A percentile compares a stretch with the other conserved stretches of the same genome.
Conservation (phyloP, 2,113 vertebrate species). For the Ctenomys sociabilis region DNA sequence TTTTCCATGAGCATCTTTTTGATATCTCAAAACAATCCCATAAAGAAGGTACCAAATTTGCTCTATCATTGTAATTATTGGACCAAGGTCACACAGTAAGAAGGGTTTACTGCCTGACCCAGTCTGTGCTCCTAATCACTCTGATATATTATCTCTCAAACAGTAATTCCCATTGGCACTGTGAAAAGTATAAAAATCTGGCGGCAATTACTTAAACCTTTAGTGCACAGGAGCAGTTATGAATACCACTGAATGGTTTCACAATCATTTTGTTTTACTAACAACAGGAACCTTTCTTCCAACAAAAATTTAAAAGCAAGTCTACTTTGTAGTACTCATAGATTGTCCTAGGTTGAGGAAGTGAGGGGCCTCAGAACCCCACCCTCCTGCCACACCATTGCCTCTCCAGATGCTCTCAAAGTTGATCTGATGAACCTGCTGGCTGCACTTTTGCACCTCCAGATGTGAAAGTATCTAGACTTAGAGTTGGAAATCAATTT, state of each 20-base stretch:
- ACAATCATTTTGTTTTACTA: neutral
- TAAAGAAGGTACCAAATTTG: neutral
- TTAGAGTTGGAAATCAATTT: neutral
- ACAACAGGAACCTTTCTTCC: neutral
- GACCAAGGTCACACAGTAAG: neutral
- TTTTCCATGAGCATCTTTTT: neutral
- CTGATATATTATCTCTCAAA: constrained; percentile 3
- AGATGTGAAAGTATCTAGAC: neutral
- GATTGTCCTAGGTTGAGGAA: neutral
- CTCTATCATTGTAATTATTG: neutral
- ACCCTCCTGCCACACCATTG: neutral
- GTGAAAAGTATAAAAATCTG: neutral
- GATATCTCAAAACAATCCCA: neutral
- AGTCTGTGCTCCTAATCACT: neutral
- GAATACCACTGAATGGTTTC: neutral
- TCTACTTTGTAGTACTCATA: neutral
- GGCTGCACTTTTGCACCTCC: neutral
- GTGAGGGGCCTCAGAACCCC: neutral
- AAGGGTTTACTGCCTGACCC: neutral
- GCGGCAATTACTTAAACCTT: neutral
- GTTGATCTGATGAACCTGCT: neutral
- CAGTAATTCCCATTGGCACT: neutral
- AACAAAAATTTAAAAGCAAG: neutral
- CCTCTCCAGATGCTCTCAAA: neutral
- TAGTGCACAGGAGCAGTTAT: neutral